These are phyloP conservation scores for Oscheius sp. DNA, from an alignment of 2,888 invertebrate genomes.

Conservation along the genomic window DNA sequence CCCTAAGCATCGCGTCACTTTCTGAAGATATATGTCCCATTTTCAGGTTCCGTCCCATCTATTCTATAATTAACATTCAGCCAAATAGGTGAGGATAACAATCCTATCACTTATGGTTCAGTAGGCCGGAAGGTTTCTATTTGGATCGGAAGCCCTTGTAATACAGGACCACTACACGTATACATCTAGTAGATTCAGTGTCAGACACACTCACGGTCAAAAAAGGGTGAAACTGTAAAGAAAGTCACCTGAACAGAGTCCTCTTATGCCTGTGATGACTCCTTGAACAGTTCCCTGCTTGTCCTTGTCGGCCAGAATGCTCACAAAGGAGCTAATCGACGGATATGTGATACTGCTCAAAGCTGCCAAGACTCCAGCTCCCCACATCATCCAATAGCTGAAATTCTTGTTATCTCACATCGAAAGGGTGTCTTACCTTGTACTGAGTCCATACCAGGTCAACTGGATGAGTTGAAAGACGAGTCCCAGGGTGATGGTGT, in stretches of 20 bases:
- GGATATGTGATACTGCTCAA: constrained; percentile 97
- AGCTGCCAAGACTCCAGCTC: constrained; percentile 93
- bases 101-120: too few species aligned
- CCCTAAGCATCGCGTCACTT: too few species aligned
- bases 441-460: constrained; percentile 80
- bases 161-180: too few species aligned
- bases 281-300: constrained; percentile 96
- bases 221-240: neutral
- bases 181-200: too few species aligned
- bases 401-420: neutral
- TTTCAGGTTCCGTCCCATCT: too few species aligned
- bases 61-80: too few species aligned
- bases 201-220: too few species aligned
- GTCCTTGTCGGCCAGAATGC: constrained; percentile 96
- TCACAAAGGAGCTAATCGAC: constrained; percentile 97
- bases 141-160: too few species aligned
- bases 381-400: constrained; percentile 92
- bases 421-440: constrained; percentile 50
- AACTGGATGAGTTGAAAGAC: constrained; percentile 95
- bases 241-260: constrained; percentile 88
- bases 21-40: too few species aligned
- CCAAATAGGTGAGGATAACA: too few species aligned
- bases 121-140: too few species aligned
- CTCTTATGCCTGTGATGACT: constrained; percentile 97
- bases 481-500: constrained; percentile 95